Evolutionary conservation across 2,113 vertebrate genomes (phyloP), one percentile per base, ranked within the genome.

Genomic region (Rhea americana): DNA sequence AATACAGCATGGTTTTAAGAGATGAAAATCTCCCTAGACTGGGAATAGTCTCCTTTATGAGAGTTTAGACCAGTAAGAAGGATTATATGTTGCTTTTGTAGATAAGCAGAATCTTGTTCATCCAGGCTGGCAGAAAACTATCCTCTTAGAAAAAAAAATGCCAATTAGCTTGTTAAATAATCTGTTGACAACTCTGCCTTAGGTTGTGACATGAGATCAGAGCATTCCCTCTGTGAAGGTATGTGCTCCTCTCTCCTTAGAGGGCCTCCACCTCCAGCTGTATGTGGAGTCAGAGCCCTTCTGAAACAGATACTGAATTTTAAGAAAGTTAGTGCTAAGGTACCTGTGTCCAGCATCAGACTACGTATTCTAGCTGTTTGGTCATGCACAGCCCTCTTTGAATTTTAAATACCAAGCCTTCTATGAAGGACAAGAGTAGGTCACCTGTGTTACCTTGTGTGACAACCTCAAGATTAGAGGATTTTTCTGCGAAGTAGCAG

Each of bases 261-360:
- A 81, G 53, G 59, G 61, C 70, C 45, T 92, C 79, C 19, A 47
- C 65, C 48, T 84, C 56, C 5, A 4, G 24, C 67, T 66, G 45
- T n/a, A 41, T 4, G 26, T 71, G 62, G 35, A 76, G 73, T 39
- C 63, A 67, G 45, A 86, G 28, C 43, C 25, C 26, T 91, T 79
- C 51, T 67, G 41, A 66, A 85, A 26, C 66, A 55, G 61, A 19
- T 0, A 1, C 14, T 77, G 70, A 82, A 41, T 35, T 50, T 8
- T n/a, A 20, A 0, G 0, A 22, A 70, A 74, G 22, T 0, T 1
- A 73, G 37, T 11, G 19, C 0, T 0, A 41, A 81, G 70, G 63
- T 75, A 4, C 26, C 62, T 1, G 0, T 37, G 26, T 58, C 35
- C n/a, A 48, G 67, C 47, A 41, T 21, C 63, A 48, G 53, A 30